These are phyloP conservation scores for Helicolenus hilgendorfi DNA, from an alignment of 2,797 vertebrate genomes.

Conservation along the genomic window DNA sequence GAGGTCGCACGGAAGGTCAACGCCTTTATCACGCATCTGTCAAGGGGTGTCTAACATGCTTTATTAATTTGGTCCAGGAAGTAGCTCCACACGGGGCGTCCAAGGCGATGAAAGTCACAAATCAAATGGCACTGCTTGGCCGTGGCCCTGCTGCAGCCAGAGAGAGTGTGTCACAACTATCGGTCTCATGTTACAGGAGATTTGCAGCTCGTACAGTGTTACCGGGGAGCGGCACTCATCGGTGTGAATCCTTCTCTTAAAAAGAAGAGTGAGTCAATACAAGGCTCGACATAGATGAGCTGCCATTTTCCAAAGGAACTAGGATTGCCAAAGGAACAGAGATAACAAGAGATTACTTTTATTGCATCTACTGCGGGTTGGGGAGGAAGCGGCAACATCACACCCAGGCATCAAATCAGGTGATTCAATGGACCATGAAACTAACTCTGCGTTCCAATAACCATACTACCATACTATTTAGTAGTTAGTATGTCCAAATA, in stretches of 20 bases:
- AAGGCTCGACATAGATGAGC: background rate
- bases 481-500: too few species aligned
- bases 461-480: too few species aligned
- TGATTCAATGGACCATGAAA: background rate
- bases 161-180: conserved; percentile 40
- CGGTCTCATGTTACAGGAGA: conserved; percentile 61
- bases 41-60: conserved; percentile 38
- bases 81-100: conserved; percentile 13
- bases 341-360: conserved; percentile 8
- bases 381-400: background rate
- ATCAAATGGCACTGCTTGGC: conserved; percentile 57
- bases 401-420: background rate
- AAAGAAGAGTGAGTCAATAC: conserved; percentile 33
- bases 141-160: conserved; percentile 7
- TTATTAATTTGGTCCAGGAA: conserved; percentile 66
- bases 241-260: conserved; percentile 10
- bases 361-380: background rate
- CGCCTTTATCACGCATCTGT: conserved; percentile 39
- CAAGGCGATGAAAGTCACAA: conserved; percentile 75
- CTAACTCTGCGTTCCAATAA: too few species aligned
- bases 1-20: conserved; percentile 58
- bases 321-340: background rate
- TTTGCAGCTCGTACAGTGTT: conserved; percentile 39
- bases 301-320: conserved; percentile 3
- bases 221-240: conserved; percentile 27